Percentiles rank a stretch among this genome's conserved stretches.
Evolutionary conservation across 2,797 vertebrate species (phyloP).

Genomic region (Galaxias olidus): DNA sequence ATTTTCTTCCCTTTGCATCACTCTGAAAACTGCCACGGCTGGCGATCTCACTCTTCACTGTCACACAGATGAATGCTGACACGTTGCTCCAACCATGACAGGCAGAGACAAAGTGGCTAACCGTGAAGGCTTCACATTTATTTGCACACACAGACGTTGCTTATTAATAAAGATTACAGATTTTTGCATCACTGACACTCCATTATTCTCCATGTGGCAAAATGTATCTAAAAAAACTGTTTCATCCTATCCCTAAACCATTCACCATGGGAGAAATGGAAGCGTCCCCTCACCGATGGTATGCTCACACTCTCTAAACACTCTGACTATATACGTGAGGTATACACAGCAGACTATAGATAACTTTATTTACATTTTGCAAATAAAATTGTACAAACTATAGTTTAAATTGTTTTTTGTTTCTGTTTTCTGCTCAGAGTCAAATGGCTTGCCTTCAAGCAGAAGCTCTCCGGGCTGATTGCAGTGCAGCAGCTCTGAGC

Average conservation of each 20-base stretch:
- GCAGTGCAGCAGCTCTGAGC: too few species aligned
- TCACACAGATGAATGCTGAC: conserved; percentile 32
- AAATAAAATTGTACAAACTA: too few species aligned
- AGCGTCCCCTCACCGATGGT: conserved; percentile 14
- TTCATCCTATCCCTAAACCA: conserved; percentile 55
- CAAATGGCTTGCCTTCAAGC: too few species aligned
- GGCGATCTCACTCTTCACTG: conserved; percentile 15
- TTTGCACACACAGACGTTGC: conserved; percentile 30
- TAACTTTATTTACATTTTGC: too few species aligned
- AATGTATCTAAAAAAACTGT: conserved; percentile 49
- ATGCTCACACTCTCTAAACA: too few species aligned
- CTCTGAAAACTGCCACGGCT: conserved; percentile 20
- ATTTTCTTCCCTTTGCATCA: conserved; percentile 8
- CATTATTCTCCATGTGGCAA: conserved; percentile 36
- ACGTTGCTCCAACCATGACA: conserved; percentile 31
- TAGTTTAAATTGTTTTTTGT: too few species aligned
- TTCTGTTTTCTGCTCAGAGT: too few species aligned
- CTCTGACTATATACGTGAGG: too few species aligned
- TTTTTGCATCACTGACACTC: conserved; percentile 30
- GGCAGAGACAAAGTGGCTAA: conserved; percentile 42
- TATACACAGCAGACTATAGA: too few species aligned
- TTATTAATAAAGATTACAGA: conserved; percentile 38
- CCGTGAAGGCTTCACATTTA: conserved; percentile 48
- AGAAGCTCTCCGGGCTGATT: too few species aligned
- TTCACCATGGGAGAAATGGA: conserved; percentile 39